These are phyloP conservation scores for Neotoxoptera formosana DNA, from an alignment of 1,140 invertebrate genomes.

Conservation along the genomic window DNA sequence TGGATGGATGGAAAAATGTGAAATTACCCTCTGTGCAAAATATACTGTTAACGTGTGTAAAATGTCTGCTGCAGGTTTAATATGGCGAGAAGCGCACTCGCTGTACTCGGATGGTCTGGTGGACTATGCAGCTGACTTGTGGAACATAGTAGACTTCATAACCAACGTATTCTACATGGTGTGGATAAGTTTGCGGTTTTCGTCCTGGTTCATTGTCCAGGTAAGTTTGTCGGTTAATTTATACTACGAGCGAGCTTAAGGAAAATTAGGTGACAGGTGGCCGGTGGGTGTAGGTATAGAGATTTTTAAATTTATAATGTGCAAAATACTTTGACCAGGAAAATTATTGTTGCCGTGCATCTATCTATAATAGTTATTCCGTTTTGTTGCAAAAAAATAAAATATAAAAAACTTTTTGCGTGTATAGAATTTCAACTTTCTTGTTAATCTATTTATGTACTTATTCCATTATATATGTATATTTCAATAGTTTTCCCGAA, in stretches of 20 bases:
- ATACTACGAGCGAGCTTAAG: neutral
- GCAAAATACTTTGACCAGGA: neutral
- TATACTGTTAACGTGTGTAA: neutral
- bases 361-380: neutral
- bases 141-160: constrained; percentile 97
- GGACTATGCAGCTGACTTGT: constrained; percentile 91
- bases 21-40: neutral
- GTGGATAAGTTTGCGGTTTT: constrained; percentile 83
- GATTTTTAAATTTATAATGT: neutral
- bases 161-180: constrained; percentile 93
- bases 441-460: no score
- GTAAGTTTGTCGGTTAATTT: constrained; percentile 65
- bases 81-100: constrained; percentile 87
- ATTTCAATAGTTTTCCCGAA: neutral
- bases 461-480: neutral
- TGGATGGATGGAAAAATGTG: neutral
- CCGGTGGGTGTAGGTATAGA: neutral
- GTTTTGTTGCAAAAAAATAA: neutral
- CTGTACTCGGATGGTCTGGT: constrained; percentile 87
- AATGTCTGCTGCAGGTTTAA: constrained; percentile 72
- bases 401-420: neutral
- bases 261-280: neutral
- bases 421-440: neutral
- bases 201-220: constrained; percentile 79
- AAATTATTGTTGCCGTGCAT: neutral